Evolutionary conservation across 2,888 invertebrate species (phyloP).

Genomic region (Strigamia crassipes): DNA sequence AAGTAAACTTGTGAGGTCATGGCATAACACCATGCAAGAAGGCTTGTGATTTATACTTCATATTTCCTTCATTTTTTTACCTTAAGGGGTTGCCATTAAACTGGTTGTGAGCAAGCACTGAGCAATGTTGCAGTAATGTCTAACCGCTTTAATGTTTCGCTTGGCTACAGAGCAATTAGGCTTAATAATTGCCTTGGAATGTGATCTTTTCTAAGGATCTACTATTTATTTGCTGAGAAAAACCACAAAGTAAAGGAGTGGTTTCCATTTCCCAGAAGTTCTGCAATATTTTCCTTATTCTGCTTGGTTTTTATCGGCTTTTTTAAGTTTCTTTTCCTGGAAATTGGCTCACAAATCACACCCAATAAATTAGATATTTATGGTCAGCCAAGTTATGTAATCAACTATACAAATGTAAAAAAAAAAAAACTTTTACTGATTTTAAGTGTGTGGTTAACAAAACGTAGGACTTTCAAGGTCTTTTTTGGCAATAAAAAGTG

Average conservation of each 20-base stretch:
- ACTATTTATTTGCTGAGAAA: background rate
- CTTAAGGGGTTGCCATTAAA: slow-evolving; percentile 2
- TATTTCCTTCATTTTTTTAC: slow-evolving; percentile 3
- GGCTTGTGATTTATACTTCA: slow-evolving; percentile 34
- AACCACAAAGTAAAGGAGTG: background rate
- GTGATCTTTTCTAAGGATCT: background rate
- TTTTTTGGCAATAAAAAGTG: background rate
- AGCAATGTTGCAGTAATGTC: slow-evolving; percentile 33
- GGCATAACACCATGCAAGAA: slow-evolving; percentile 24
- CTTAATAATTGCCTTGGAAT: slow-evolving; percentile 16
- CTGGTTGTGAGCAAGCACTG: slow-evolving; percentile 37
- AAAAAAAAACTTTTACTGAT: background rate
- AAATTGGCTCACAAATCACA: background rate
- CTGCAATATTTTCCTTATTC: background rate
- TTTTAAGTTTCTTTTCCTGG: background rate
- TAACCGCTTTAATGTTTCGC: background rate
- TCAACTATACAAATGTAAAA: background rate
- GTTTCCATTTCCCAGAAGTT: background rate
- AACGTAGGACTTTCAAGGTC: background rate
- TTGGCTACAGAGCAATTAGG: slow-evolving; percentile 23
- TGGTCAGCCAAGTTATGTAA: slow-evolving; percentile 5
- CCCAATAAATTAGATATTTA: background rate
- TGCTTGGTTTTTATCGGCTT: background rate
- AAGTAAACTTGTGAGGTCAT: background rate
- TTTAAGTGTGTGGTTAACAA: background rate